Percentiles rank a stretch among this genome's conserved stretches.
Evolutionary conservation across 2,888 invertebrate genomes (phyloP).

Genomic region (Napeogenes inachia): DNA sequence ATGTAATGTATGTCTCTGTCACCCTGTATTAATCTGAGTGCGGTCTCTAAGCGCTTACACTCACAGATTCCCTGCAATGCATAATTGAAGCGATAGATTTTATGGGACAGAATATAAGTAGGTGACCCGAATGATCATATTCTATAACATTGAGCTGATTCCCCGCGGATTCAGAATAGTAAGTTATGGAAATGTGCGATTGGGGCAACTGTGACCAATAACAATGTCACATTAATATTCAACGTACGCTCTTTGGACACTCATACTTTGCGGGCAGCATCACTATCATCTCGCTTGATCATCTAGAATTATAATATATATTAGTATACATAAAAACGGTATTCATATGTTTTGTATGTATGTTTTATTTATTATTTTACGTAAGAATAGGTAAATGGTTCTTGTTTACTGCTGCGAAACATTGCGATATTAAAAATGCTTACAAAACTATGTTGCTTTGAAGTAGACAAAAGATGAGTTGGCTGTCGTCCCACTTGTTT

Average conservation of each 20-base stretch:
- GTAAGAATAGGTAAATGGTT: slow-evolving; percentile 28
- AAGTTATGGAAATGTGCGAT: slow-evolving; percentile 77
- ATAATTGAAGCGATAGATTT: slow-evolving; percentile 57
- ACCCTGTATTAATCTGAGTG: not conserved
- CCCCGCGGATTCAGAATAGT: slow-evolving; percentile 75
- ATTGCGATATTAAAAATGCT: slow-evolving; percentile 62
- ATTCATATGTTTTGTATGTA: not conserved
- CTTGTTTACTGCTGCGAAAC: slow-evolving; percentile 49
- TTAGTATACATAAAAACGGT: not conserved
- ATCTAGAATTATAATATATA: slow-evolving; percentile 40
- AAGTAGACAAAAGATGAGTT: slow-evolving; percentile 75
- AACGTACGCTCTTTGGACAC: slow-evolving; percentile 71
- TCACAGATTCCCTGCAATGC: slow-evolving; percentile 52
- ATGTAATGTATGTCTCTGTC: no score
- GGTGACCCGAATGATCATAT: slow-evolving; percentile 60
- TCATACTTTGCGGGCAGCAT: slow-evolving; percentile 64
- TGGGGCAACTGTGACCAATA: slow-evolving; percentile 76
- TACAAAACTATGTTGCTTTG: slow-evolving; percentile 68
- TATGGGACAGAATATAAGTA: slow-evolving; percentile 60
- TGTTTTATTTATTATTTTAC: slow-evolving; percentile 17
- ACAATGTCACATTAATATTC: slow-evolving; percentile 78
- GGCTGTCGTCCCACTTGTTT: slow-evolving; percentile 74
- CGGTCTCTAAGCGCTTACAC: slow-evolving; percentile 29
- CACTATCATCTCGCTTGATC: slow-evolving; percentile 52
- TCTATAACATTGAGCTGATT: slow-evolving; percentile 67